Evolutionary conservation across 2,113 vertebrate genomes (phyloP).

Genomic region (Petrocephalus zakoni): DNA sequence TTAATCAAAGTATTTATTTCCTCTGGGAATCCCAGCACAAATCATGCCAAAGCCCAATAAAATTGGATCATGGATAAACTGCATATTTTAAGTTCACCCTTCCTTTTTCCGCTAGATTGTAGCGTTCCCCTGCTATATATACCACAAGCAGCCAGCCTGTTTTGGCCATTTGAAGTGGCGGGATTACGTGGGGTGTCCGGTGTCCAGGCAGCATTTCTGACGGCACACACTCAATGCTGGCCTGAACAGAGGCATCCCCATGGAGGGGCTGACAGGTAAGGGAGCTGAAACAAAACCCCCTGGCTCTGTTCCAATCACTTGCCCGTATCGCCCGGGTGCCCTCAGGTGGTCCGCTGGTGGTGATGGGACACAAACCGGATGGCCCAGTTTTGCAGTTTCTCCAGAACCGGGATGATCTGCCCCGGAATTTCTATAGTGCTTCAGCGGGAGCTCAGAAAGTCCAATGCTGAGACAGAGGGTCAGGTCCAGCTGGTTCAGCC

Average conservation of each 20-base stretch:
- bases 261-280: too few relatives aligned
- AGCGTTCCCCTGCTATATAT: not conserved
- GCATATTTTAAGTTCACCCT: slow-evolving; percentile 64
- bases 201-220: not conserved
- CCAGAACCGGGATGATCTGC: not conserved
- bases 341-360: not conserved
- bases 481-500: not conserved
- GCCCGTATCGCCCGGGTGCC: not conserved
- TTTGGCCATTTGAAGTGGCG: not conserved
- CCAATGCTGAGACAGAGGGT: not conserved
- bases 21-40: slow-evolving; percentile 70
- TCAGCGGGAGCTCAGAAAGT: not conserved
- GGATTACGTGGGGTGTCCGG: too few relatives aligned
- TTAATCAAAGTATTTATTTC: slow-evolving; percentile 88
- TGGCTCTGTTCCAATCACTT: not conserved
- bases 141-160: not conserved
- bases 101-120: slow-evolving; percentile 37
- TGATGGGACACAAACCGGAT: not conserved
- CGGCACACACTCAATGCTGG: not conserved
- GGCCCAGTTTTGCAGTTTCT: not conserved
- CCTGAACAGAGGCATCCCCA: not conserved
- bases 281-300: not conserved
- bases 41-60: slow-evolving; percentile 84
- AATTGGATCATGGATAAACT: slow-evolving; percentile 74
- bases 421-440: not conserved